Base-by-base conservation (phyloP, 2,888 invertebrate genomes). In the Scaptomyza caliginosa region DNA sequence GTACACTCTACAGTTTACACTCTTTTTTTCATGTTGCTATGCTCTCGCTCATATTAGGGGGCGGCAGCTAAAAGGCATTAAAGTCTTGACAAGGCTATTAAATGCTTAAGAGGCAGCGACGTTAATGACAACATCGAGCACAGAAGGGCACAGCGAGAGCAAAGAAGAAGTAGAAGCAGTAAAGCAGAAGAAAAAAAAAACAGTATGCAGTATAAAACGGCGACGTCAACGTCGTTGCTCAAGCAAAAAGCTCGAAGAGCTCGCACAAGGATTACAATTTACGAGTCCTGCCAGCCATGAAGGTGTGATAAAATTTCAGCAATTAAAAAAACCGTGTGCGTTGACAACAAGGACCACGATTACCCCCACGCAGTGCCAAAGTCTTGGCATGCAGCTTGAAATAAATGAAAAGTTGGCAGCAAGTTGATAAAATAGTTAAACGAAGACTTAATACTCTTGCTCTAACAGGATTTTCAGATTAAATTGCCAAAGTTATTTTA, bases 71-170 rank as follows among this genome's bases (percentile, higher is more conserved):
- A 83, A 78, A 77, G 83, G 85, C 76, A 86, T 86, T 86, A 87
- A 86, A 83, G 81, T 81, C 88, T 87, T 87, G 82, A 82, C 87
- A 86, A 84, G 82, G 88, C 86, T 86, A 86, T 86, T 86, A 86
- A 86, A 86, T 85, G 78, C 86, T 86, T 86, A 84, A 86, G 85
- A 79, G 86, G 74, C 78, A 77, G 82, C 88, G 77, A 86, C 82
- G 78, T 78, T 86, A 86, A 85, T 81, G 85, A 81, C 82, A 86
- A 74, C 79, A 77, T 63, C 78, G 67, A 58, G 66, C 59, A 68
- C 64, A 55, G 64, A 58, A 76, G 65, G 49, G 57, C 59, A 67
- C 26, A 71, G 49, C 46, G 48, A 56, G 52, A 56, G 59, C 54
- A 63, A 54, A 52, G 62, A 64, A 28, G 32, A 7, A 32, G 32